phyloP scores from a whole-genome alignment of 2,888 invertebrate species.

The Synanthedon tipuliformis region DNA sequence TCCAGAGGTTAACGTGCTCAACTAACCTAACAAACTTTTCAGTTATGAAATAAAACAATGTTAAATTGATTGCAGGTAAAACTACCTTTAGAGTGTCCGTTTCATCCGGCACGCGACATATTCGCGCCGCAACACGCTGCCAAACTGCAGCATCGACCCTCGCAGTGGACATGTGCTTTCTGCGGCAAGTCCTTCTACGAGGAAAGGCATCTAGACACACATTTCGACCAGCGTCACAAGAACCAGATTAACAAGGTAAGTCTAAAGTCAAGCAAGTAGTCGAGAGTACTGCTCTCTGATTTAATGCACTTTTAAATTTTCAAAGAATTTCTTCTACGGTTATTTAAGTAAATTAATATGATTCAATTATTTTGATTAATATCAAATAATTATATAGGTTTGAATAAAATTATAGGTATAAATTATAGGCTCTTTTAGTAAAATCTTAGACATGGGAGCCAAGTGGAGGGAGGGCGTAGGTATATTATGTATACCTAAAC shows the following conservation, averaged over 20 bases:
- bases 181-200: conserved; percentile 94
- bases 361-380: too few species aligned
- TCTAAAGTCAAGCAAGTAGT: background rate
- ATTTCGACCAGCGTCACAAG: conserved; percentile 90
- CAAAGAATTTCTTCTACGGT: too few species aligned
- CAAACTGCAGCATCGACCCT: conserved; percentile 85
- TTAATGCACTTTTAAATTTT: too few species aligned
- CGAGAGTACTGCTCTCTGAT: too few species aligned
- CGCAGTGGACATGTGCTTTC: conserved; percentile 91
- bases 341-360: too few species aligned
- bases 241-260: conserved; percentile 84
- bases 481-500: too few species aligned
- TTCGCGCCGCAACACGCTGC: conserved; percentile 88
- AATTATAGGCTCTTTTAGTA: too few species aligned
- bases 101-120: conserved; percentile 88
- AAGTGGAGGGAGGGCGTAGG: too few species aligned
- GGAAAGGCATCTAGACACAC: conserved; percentile 86
- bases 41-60: background rate
- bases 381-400: too few species aligned
- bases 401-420: too few species aligned
- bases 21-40: background rate
- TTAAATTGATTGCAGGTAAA: conserved; percentile 65
- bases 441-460: too few species aligned
- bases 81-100: conserved; percentile 89
- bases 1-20: background rate